Evolutionary conservation across 2,888 invertebrate genomes (phyloP), one percentile per base, ranked within the genome.

Genomic region (Agrochola macilenta): DNA sequence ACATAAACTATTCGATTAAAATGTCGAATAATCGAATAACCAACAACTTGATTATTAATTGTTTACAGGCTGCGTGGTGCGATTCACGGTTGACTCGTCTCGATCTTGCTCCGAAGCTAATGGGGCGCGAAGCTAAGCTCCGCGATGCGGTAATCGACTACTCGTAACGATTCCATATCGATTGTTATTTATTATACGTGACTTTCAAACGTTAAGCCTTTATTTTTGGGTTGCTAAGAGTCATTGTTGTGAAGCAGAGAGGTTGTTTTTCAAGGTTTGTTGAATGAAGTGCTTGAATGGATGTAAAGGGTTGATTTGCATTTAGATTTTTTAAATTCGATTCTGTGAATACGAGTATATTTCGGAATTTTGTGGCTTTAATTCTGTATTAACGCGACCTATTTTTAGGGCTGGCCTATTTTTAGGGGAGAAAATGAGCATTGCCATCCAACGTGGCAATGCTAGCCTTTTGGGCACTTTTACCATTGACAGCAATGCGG

Each of bases 61-160:
- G 68, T 69, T 74, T 74, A 70, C 75, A 70, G 52, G 52, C 43
- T 52, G 35, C 26, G 71, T 74, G 66, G 61, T 54, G 54, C 69
- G 61, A 83, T 66, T 69, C 63, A 87, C 79, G 87, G 63, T 83
- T 69, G 87, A 86, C 35, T 83, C 65, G 71, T 57, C 60, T 69
- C 81, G 76, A 76, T 87, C 81, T 87, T 85, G 73, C 65, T 65
- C 17, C 39, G 26, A 39, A 68, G 2, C 43, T 85, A 85, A 85
- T 85, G 86, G 69, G 63, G 68, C 86, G 79, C 64, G 69, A 87
- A 87, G 79, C 79, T 75, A 73, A 77, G 75, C 74, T 65, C 76
- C 66, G 60, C 43, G 86, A 82, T 79, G 86, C 83, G 83, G 74
- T 74, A 85, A 87, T 78, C 85, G 86, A 86, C 65, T 65, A 69